Evolutionary conservation across 1,140 invertebrate species (phyloP).

Genomic region (Lepidurus apus): DNA sequence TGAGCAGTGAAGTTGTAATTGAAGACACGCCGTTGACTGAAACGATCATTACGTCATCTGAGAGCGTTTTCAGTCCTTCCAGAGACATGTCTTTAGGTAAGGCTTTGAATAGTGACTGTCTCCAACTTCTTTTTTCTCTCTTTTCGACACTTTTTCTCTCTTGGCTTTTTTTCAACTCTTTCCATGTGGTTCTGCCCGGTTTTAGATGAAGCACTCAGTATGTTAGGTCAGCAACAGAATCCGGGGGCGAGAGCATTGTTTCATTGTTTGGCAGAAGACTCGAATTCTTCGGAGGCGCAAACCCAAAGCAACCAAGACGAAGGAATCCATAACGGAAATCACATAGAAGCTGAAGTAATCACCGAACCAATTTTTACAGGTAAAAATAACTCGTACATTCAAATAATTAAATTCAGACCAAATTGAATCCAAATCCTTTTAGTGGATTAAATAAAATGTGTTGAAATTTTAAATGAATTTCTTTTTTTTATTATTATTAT

Average conservation of each 20-base stretch:
- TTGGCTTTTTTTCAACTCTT: neutral
- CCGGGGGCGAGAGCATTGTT: neutral
- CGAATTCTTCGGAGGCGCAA: neutral
- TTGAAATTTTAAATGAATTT: neutral
- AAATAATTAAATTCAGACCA: neutral
- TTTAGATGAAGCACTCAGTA: constrained; percentile 14
- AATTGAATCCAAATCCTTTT: neutral
- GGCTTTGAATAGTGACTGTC: neutral
- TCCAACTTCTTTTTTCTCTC: too few relatives aligned
- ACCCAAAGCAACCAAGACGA: neutral
- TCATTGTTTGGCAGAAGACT: neutral
- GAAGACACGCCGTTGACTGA: neutral
- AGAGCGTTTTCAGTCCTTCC: neutral
- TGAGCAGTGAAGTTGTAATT: neutral
- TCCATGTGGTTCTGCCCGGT: neutral
- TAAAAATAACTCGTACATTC: neutral
- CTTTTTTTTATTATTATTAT: neutral
- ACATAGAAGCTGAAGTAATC: neutral
- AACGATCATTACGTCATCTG: neutral
- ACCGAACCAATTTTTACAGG: neutral
- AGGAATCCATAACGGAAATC: neutral
- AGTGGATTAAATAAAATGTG: neutral
- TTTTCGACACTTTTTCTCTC: too few relatives aligned
- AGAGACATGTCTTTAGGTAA: neutral
- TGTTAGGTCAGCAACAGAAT: neutral